Evolutionary conservation across 2,113 vertebrate genomes (phyloP), one percentile per base, ranked within the genome.

Genomic region (Podarcis cretensis): DNA sequence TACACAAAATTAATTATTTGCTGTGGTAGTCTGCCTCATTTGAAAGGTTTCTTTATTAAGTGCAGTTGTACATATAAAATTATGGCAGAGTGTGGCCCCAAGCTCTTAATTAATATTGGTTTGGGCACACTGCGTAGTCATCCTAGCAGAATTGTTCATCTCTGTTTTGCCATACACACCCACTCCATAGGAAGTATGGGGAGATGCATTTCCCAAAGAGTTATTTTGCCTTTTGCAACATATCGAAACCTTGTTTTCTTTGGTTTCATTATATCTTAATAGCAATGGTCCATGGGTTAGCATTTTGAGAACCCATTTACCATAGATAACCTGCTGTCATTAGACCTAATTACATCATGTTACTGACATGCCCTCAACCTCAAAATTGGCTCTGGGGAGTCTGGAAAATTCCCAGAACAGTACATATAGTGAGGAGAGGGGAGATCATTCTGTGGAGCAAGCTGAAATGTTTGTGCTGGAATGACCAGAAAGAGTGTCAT

Each of bases 21-120:
- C 94, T 92, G 90, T 87, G 76, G 73, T 21, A 91, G 83, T 86
- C 90, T 91, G 1, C 89, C 93, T 66, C 89, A 93, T 90, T 93
- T 84, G 43, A 74, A 88, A 84, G 75, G 48, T 84, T 37, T 91
- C 84, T 35, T 71, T 94, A 40, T 94, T 83, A 92, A 93, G 79
- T 75, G 87, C 32, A 89, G 87, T 89, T 79, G 91, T 92, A 59
- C 87, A 92, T 90, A 80, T 90, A 94, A 77, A 80, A 92, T 69
- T 94, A 9, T 63, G 63, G 87, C 90, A 93, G 25, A n/a, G 54
- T 66, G 23, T 82, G 32, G 20, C 21, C 68, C 73, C 25, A 83
- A 75, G 4, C 89, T 92, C 87, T 89, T 89, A 93, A 90, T 93
- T 91, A 90, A 91, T 92, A 8, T 83, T 66, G 80, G 83, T 63